Base-by-base conservation (phyloP, 2,888 invertebrate species). In the Melanostoma mellinum region DNA sequence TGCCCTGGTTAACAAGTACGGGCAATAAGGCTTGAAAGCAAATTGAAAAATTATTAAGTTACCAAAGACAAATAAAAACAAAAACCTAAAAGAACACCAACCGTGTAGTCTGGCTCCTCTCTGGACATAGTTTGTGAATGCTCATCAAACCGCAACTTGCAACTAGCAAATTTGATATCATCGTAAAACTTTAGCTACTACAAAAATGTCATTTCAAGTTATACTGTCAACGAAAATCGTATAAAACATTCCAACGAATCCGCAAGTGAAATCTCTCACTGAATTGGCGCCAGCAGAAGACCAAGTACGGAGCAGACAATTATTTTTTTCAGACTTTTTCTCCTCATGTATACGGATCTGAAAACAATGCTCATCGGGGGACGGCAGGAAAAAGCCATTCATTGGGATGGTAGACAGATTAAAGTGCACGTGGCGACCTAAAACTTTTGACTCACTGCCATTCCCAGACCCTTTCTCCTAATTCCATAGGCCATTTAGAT, bases 11-110 rank as follows among this genome's bases (percentile, higher is more conserved):
- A 38, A 60, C 46, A 20, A 46, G 20, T 30, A 36, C 20, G 46
- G 30, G 50, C 55, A 50, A 61, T 68, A 44, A 8, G 48, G 42
- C 40, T 42, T 38, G 32, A 58, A 69, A 60, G 67, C 61, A 67
- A 72, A 81, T 72, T 67, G 60, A 76, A 81, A 76, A 71, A 67
- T 72, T 76, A 76, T 81, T 76, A 63, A 81, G 68, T 81, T 81
- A 76, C 81, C 76, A 20, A 58, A 53, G 68, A 50, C 44, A 61
- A 48, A 8, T 53, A 44, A 10, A 4, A 38, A 71, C 4, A 58
- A 63, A 44, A 60, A 68, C 30, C 40, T 8, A 42, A 36, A 35
- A 55, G 44, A 30, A 30, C 20, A 56, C 46, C 33, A 50, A n/a
- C 48, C 38, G 53, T 60, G 46, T 9, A 68, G 20, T 61, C 8